Base-by-base conservation (phyloP, 2,888 invertebrate genomes). In the Epinotia demarniana region DNA sequence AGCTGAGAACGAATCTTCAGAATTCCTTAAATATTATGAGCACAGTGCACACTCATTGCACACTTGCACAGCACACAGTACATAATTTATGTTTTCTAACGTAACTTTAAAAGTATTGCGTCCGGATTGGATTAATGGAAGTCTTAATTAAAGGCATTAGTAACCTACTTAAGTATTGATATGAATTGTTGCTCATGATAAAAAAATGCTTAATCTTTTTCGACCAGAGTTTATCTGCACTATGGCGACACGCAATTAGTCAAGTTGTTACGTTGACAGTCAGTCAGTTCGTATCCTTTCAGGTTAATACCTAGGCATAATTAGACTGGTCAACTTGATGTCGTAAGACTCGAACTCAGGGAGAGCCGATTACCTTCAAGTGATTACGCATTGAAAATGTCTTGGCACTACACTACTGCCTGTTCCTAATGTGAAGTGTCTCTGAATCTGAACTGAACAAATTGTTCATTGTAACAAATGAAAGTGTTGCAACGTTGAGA, bases 271-370 rank as follows among this genome's bases (percentile, higher is more conserved):
- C 8, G 58, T 27, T 73, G 55, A 27, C 62, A 43, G 23, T 13
- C 46, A 43, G 55, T 27, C 63, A 58, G 63, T 63, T 61, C 55
- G 62, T 74, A 69, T 74, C 74, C 69, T 60, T 64, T 46, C 70
- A 64, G 8, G 60, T 43, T 55, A 58, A 67, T 53, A 57, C 39
- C 49, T 4, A 64, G 64, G 64, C 53, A 66, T 66, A 53, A 66
- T 69, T 58, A 74, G 70, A 74, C 74, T 70, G 58, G 74, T 69
- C 62, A 16, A 63, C 12, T 63, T 27, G 43, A 49, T 74, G 63
- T 63, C 58, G 74, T 64, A 74, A 19, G 53, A 53, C 53, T n/a
- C 53, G 16, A 53, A 53, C 16, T 49, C 16, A 18, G 63, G 49
- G 4, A 49, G 58, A 69, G 46, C 27, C 27, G 61, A 62, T 70